These are phyloP conservation scores for Odocoileus virginianus DNA, from an alignment of 2,113 vertebrate species.

Conservation along the genomic window DNA sequence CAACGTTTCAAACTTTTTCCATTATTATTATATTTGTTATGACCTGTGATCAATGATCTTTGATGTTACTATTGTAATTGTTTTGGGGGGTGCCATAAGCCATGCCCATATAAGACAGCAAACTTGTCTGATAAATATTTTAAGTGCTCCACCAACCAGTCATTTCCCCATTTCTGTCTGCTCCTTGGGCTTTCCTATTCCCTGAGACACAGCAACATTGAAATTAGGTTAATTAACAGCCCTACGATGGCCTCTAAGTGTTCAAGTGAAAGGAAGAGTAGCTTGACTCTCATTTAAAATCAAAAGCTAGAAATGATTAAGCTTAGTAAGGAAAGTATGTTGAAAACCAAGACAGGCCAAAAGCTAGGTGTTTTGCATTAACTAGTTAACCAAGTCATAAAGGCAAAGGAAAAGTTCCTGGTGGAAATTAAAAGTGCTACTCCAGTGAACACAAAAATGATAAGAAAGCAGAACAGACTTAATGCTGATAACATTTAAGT, in stretches of 20 bases:
- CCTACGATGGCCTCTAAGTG: background rate
- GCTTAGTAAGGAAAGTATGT: background rate
- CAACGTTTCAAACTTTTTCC: background rate
- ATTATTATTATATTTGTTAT: background rate
- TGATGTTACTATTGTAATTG: background rate
- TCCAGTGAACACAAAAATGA: background rate
- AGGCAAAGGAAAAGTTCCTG: background rate
- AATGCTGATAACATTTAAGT: background rate
- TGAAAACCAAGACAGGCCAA: background rate
- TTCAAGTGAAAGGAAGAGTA: background rate
- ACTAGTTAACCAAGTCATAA: background rate
- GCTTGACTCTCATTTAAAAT: background rate
- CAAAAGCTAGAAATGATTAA: background rate
- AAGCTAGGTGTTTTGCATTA: background rate
- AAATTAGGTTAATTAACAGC: background rate
- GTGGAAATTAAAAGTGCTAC: background rate
- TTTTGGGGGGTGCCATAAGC: background rate
- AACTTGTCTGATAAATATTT: background rate
- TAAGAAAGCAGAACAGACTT: background rate
- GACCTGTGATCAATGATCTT: background rate
- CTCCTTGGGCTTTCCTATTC: background rate
- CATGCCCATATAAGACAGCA: background rate
- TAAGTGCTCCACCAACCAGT: background rate
- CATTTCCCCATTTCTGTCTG: background rate
- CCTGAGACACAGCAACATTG: background rate